Percentiles rank a stretch among this genome's conserved stretches.
Evolutionary conservation across 2,888 invertebrate genomes (phyloP).

Genomic region (Carabus problematicus): DNA sequence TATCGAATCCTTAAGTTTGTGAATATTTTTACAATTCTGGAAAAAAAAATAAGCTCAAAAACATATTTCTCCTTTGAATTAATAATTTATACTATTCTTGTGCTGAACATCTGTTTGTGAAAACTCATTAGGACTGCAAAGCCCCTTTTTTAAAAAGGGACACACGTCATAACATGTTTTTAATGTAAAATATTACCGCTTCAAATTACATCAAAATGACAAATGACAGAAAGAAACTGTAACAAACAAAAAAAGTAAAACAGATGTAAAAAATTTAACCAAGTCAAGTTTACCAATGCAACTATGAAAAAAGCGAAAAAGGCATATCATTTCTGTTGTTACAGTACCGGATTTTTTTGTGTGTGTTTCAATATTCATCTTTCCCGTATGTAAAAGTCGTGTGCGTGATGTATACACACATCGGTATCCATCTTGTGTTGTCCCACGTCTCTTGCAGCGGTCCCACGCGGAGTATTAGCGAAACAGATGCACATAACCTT

Average conservation of each 20-base stretch:
- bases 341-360: background rate
- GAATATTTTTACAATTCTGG: no score
- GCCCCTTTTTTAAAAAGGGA: constrained; percentile 14
- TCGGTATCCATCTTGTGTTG: background rate
- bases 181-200: constrained; percentile 25
- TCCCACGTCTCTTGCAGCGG: constrained; percentile 7
- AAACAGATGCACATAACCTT: constrained; percentile 31
- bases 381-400: background rate
- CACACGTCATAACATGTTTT: constrained; percentile 7
- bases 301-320: background rate
- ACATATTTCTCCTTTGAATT: no score
- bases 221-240: constrained; percentile 20
- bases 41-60: no score
- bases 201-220: constrained; percentile 27
- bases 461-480: constrained; percentile 15
- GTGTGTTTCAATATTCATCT: constrained; percentile 12
- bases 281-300: background rate
- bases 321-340: constrained; percentile 3
- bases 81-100: no score
- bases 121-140: constrained; percentile 14
- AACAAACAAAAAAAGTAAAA: constrained; percentile 1
- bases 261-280: background rate
- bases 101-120: background rate
- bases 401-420: background rate
- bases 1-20: no score